Percentiles rank a stretch among this genome's conserved stretches.
phyloP scores from a whole-genome alignment of 2,888 invertebrate genomes.

The Zeuzera pyrina region DNA sequence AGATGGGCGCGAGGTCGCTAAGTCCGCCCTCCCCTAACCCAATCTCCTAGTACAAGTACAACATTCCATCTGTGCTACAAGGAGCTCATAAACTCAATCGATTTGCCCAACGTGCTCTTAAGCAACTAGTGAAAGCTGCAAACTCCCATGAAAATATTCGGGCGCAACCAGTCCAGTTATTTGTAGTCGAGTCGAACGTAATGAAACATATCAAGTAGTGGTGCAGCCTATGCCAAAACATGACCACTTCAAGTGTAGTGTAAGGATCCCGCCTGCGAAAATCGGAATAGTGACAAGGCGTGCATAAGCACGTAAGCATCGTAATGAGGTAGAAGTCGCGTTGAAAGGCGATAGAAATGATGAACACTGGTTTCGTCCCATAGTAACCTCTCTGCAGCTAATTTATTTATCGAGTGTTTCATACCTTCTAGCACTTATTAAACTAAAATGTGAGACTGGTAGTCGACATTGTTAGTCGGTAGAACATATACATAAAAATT shows the following conservation, averaged over 20 bases:
- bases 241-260: constrained; percentile 65
- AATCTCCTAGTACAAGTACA: constrained; percentile 25
- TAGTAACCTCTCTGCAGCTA: constrained; percentile 53
- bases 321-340: constrained; percentile 21
- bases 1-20: constrained; percentile 96
- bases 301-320: constrained; percentile 17
- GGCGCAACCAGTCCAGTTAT: constrained; percentile 60
- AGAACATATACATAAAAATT: constrained; percentile 64
- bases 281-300: background rate
- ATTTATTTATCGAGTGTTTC: constrained; percentile 59
- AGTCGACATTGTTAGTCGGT: constrained; percentile 70
- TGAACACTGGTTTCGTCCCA: constrained; percentile 62
- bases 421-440: constrained; percentile 67
- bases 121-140: constrained; percentile 55
- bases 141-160: constrained; percentile 44
- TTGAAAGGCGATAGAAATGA: constrained; percentile 34
- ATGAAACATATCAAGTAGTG: constrained; percentile 71
- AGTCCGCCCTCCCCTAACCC: constrained; percentile 35
- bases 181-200: constrained; percentile 51
- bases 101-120: constrained; percentile 38
- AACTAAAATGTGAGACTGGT: constrained; percentile 73
- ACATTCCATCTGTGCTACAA: constrained; percentile 44
- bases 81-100: constrained; percentile 38
- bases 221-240: constrained; percentile 56
- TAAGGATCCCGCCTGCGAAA: constrained; percentile 44